These are phyloP conservation scores for Tipula confusa DNA, from an alignment of 2,888 invertebrate genomes.

Conservation along the genomic window DNA sequence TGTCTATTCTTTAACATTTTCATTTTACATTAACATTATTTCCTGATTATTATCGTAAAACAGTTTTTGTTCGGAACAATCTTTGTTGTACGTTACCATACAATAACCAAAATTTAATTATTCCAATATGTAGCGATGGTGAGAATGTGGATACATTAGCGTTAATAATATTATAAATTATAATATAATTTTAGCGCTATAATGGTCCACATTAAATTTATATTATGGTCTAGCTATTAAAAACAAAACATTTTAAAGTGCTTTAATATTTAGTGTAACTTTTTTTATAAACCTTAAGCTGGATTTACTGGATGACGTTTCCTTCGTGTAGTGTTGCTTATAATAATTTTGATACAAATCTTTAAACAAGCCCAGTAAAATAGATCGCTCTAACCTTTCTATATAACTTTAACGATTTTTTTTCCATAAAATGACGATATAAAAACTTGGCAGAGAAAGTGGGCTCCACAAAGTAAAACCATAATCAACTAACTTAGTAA, in stretches of 20 bases:
- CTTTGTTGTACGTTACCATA: not conserved
- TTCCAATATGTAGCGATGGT: not conserved
- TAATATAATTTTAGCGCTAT: not conserved
- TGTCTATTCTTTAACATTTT: not conserved
- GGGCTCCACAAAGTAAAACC: no score
- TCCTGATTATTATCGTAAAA: not conserved
- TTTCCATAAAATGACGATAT: no score
- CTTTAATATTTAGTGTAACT: not conserved
- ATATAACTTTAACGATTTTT: no score
- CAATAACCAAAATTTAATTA: constrained; percentile 25
- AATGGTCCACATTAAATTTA: not conserved
- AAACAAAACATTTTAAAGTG: not conserved
- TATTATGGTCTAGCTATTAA: not conserved
- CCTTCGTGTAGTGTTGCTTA: no score
- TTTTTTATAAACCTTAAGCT: no score
- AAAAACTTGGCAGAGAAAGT: no score
- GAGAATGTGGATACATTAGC: not conserved
- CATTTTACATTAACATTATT: constrained; percentile 15
- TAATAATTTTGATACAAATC: no score
- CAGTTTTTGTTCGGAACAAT: not conserved
- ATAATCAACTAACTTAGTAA: no score
- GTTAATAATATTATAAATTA: not conserved
- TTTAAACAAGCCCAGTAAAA: no score
- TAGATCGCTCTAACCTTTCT: no score
- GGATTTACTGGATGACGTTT: no score